phyloP scores from a whole-genome alignment of 1,140 invertebrate species.

The Anastrepha ludens region DNA sequence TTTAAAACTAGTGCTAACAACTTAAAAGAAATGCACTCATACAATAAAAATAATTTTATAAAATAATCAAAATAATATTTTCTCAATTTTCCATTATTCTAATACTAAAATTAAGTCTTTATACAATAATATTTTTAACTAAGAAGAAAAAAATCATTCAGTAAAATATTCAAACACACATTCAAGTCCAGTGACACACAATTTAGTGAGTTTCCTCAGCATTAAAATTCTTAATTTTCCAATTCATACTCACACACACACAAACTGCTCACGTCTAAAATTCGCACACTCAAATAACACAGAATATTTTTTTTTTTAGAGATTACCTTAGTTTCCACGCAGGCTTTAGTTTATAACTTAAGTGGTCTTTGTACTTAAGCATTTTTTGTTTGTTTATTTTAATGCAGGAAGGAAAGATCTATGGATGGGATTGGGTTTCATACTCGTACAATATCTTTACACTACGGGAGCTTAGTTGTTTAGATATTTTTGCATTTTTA shows the following conservation, averaged over 20 bases:
- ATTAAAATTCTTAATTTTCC: background rate
- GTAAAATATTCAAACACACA: background rate
- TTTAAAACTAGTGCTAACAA: background rate
- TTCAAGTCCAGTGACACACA: no score
- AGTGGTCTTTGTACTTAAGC: background rate
- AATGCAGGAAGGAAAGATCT: background rate
- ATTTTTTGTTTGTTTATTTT: background rate
- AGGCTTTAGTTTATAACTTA: conserved; percentile 21
- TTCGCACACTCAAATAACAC: background rate
- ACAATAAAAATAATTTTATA: background rate
- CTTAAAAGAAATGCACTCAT: background rate
- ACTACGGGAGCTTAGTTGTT: background rate
- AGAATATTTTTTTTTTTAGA: background rate
- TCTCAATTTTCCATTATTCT: background rate
- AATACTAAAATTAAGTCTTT: background rate
- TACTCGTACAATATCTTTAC: background rate
- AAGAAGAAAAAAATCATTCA: background rate
- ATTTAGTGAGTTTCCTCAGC: no score
- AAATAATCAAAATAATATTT: background rate
- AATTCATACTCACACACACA: background rate
- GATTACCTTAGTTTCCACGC: conserved; percentile 37
- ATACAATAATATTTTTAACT: background rate
- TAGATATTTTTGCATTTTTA: background rate
- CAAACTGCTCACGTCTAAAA: no score
- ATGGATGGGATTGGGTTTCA: background rate